Evolutionary conservation across 2,113 vertebrate genomes (phyloP), one percentile per base, ranked within the genome.

Genomic region (Scatophagus argus): DNA sequence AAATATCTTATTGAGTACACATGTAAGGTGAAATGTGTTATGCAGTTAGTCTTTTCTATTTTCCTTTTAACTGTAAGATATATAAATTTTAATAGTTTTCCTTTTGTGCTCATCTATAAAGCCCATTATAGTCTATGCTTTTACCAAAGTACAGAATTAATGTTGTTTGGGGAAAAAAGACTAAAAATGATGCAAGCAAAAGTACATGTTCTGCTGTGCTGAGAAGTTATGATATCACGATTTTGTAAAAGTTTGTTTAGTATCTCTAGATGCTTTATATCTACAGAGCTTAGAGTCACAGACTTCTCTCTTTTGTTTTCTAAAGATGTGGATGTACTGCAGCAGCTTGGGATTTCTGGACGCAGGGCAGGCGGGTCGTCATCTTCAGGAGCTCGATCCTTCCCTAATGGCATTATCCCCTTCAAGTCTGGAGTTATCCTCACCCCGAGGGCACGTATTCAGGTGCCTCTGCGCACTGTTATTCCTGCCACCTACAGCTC

Each of bases 251-350:
- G 8, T 0, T 29, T 64, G 29, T 49, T 69, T 13, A 12, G 25
- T 19, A 34, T 54, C 14, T 64, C 29, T 25, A 23, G 31, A 29
- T 61, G 36, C 19, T 39, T 55, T 6, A 43, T 17, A 17, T 39
- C 7, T 66, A 10, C n/a, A 44, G 23, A 65, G 11, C 4, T 2
- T 5, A 5, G 13, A 49, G 9, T 74, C 7, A 23, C 27, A 79
- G 47, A 70, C 47, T 54, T 86, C 5, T 54, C 34, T 52, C 8
- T 60, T 34, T 32, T 87, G n/a, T 88, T 79, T 76, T 77, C 85
- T 93, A 44, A 91, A 99, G 98, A 97, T 97, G 97, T 98, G 93
- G 97, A 99, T 32, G 91, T 99, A 86, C 96, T 99, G 86, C 96
- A 97, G 88, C 94, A 90, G 90, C 93, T 99, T 87, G 97, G 97